phyloP scores from a whole-genome alignment of 2,888 invertebrate species.

The Agrochola macilenta region DNA sequence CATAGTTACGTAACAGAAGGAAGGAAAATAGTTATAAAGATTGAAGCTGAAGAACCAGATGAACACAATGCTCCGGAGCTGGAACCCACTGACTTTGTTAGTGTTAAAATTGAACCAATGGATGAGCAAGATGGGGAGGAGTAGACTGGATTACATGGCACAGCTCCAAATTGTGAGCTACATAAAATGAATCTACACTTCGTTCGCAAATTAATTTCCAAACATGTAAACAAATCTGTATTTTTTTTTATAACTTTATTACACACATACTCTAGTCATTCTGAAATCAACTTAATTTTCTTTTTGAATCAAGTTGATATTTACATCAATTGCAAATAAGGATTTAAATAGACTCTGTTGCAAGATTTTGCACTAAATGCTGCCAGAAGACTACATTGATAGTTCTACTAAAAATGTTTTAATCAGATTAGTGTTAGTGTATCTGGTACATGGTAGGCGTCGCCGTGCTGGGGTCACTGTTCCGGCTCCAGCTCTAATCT shows the following conservation, averaged over 20 bases:
- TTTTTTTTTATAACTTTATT: not conserved
- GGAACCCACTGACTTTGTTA: conserved; percentile 87
- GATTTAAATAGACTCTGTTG: not conserved
- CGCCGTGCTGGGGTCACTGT: not conserved
- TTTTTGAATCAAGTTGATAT: not conserved
- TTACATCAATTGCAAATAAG: not conserved
- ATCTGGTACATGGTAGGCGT: no score
- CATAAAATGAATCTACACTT: not conserved
- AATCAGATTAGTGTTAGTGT: no score
- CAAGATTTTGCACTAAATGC: not conserved
- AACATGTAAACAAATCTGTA: not conserved
- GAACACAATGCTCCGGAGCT: conserved; percentile 68
- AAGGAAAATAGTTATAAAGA: conserved; percentile 50
- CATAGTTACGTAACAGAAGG: conserved; percentile 51
- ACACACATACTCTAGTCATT: not conserved
- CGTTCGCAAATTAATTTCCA: not conserved
- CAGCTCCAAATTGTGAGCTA: not conserved
- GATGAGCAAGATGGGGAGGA: conserved; percentile 63
- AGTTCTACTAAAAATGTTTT: not conserved
- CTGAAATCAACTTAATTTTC: not conserved
- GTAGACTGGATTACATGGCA: not conserved
- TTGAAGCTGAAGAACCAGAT: conserved; percentile 59
- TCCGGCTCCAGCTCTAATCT: not conserved
- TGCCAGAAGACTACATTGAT: not conserved
- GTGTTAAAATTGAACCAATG: conserved; percentile 85